These are phyloP conservation scores for Lordiphosa clarofinis DNA, from an alignment of 1,140 invertebrate genomes.

Conservation along the genomic window DNA sequence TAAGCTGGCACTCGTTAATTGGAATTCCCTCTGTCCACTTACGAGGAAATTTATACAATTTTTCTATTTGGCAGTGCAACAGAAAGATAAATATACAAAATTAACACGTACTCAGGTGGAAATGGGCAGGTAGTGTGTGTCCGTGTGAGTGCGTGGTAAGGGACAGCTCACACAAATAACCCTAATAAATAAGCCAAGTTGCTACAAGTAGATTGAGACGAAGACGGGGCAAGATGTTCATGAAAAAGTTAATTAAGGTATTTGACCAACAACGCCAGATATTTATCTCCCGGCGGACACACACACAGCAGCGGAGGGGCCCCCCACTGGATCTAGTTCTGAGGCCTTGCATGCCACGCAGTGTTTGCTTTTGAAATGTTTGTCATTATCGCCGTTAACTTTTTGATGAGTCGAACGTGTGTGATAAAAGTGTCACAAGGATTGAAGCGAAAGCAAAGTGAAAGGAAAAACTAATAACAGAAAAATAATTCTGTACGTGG, in stretches of 20 bases:
- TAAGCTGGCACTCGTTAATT: conserved; percentile 56
- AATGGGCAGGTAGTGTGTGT: conserved; percentile 62
- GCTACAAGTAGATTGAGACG: conserved; percentile 39
- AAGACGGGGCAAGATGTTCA: conserved; percentile 48
- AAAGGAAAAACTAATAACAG: conserved; percentile 62
- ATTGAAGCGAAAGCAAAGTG: conserved; percentile 37
- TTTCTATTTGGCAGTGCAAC: conserved; percentile 40
- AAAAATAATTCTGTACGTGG: conserved; percentile 60
- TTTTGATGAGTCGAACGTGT: conserved; percentile 76
- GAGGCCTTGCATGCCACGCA: conserved; percentile 30
- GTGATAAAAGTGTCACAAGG: conserved; percentile 75
- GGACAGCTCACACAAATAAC: conserved; percentile 57
- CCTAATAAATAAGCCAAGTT: conserved; percentile 74
- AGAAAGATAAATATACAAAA: conserved; percentile 74
- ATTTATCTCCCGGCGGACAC: conserved; percentile 59
- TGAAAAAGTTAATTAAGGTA: conserved; percentile 76
- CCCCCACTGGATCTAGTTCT: conserved; percentile 29
- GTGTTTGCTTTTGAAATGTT: conserved; percentile 76
- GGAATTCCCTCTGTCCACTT: conserved; percentile 51
- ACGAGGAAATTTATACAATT: conserved; percentile 47
- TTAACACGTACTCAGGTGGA: conserved; percentile 77
- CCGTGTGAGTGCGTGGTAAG: conserved; percentile 25
- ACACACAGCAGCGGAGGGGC: conserved; percentile 6
- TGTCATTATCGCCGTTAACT: conserved; percentile 77
- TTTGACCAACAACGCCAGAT: conserved; percentile 64